Conservation (phyloP, 1,140 invertebrate species). For the Diabrotica undecimpunctata region DNA sequence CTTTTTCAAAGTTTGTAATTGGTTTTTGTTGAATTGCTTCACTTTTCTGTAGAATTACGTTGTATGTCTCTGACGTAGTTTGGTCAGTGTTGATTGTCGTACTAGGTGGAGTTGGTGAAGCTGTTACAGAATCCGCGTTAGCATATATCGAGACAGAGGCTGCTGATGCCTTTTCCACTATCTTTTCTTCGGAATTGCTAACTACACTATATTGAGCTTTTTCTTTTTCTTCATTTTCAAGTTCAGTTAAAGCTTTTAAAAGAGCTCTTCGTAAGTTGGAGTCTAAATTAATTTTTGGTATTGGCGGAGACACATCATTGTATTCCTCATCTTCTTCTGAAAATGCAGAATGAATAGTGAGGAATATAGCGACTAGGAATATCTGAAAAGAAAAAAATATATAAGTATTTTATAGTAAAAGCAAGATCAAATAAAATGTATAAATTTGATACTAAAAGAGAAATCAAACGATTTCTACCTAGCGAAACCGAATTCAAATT, state of each 20-base stretch:
- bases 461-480: too few relatives aligned
- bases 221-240: slow-evolving; percentile 40
- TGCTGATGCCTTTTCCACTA: slow-evolving; percentile 37
- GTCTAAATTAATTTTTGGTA: slow-evolving; percentile 32
- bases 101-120: neutral
- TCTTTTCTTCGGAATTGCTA: slow-evolving; percentile 19
- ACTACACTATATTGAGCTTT: slow-evolving; percentile 12
- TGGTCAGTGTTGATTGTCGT: neutral
- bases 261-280: slow-evolving; percentile 40
- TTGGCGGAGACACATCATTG: slow-evolving; percentile 20
- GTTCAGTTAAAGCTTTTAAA: slow-evolving; percentile 39
- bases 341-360: neutral
- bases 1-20: slow-evolving; percentile 31
- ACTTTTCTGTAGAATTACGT: slow-evolving; percentile 39
- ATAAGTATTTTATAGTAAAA: neutral
- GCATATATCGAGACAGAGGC: slow-evolving; percentile 33
- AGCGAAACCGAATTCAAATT: too few relatives aligned
- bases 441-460: too few relatives aligned
- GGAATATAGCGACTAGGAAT: slow-evolving; percentile 1
- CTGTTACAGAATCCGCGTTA: neutral
- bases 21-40: slow-evolving; percentile 33
- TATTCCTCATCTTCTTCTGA: slow-evolving; percentile 22
- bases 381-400: slow-evolving; percentile 12
- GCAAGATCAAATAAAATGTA: too few relatives aligned
- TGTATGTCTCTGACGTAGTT: slow-evolving; percentile 6